Evolutionary conservation across 2,113 vertebrate species (phyloP).

Genomic region (Laticauda laticaudata): DNA sequence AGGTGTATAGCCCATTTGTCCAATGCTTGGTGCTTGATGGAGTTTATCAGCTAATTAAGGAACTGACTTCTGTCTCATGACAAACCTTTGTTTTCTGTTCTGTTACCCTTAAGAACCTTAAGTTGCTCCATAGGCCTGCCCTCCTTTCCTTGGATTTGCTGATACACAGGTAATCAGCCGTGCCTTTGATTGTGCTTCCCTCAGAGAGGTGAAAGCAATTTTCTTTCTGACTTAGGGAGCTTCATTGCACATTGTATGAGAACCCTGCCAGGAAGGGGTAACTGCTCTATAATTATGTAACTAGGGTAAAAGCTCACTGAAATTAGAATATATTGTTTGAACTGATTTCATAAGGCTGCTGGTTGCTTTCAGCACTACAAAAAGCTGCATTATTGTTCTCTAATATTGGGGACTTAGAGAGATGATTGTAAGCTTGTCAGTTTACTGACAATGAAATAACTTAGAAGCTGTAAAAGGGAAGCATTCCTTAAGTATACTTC

Average conservation of each 20-base stretch:
- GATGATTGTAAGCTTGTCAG: constrained; percentile 4
- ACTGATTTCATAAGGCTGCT: constrained; percentile 10
- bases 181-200: constrained; percentile 7
- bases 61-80: not conserved
- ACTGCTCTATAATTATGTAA: constrained; percentile 35
- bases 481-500: constrained; percentile 1
- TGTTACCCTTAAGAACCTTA: not conserved
- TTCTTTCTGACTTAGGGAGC: constrained; percentile 24
- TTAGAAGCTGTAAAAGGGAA: constrained; percentile 17
- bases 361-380: constrained; percentile 8
- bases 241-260: constrained; percentile 8
- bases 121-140: not conserved
- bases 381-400: constrained; percentile 22
- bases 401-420: not conserved
- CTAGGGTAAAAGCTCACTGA: constrained; percentile 9
- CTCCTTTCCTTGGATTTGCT: constrained; percentile 12
- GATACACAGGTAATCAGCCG: constrained; percentile 4
- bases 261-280: constrained; percentile 24
- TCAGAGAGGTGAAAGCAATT: constrained; percentile 26
- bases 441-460: constrained; percentile 24
- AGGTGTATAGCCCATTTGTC: not conserved
- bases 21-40: not conserved
- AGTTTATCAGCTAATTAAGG: not conserved
- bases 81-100: constrained; percentile 5
- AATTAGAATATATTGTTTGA: constrained; percentile 25